Evolutionary conservation across 2,797 vertebrate genomes (phyloP).

Genomic region (Sebastes paucispinis): DNA sequence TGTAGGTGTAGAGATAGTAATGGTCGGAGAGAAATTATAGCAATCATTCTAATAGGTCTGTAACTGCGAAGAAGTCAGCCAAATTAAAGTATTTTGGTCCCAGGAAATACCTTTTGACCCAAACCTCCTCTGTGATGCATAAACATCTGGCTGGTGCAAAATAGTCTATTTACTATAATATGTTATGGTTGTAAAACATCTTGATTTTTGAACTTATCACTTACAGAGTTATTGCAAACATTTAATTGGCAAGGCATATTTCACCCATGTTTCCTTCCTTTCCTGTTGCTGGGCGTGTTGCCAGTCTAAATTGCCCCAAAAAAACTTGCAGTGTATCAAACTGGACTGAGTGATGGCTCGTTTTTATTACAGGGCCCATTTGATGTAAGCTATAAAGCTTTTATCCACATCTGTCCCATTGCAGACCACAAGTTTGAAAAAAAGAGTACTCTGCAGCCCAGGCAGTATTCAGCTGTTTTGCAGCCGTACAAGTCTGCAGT

Average conservation of each 20-base stretch:
- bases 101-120: conserved; percentile 1
- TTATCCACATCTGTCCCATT: conserved; percentile 65
- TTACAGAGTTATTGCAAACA: conserved; percentile 10
- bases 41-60: conserved; percentile 60
- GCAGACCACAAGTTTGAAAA: conserved; percentile 34
- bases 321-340: conserved; percentile 57
- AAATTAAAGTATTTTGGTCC: conserved; percentile 45
- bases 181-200: conserved; percentile 17
- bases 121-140: conserved; percentile 12
- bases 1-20: conserved; percentile 58
- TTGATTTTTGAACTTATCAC: conserved; percentile 14
- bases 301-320: conserved; percentile 48
- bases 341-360: conserved; percentile 53
- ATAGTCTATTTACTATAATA: neutral
- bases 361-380: conserved; percentile 64
- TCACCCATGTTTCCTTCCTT: conserved; percentile 4
- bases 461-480: conserved; percentile 23
- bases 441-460: conserved; percentile 16
- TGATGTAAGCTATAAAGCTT: conserved; percentile 62
- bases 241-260: conserved; percentile 18
- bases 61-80: conserved; percentile 49
- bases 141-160: conserved; percentile 33
- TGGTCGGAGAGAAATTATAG: conserved; percentile 50
- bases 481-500: conserved; percentile 13
- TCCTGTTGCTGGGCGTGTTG: conserved; percentile 5